Conservation (phyloP, 2,888 invertebrate genomes). For the Polyploca ridens region DNA sequence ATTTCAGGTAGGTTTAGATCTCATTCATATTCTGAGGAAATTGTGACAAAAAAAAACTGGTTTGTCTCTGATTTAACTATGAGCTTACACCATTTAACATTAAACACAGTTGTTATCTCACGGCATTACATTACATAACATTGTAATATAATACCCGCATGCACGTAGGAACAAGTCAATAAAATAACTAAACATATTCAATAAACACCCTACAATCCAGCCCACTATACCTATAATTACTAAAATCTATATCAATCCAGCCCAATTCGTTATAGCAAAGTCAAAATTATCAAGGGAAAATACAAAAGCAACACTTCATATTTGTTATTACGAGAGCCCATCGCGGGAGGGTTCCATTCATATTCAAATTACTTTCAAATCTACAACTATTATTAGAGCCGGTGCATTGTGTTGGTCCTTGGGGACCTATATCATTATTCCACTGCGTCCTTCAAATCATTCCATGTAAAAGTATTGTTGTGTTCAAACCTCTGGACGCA, state of each 20-base stretch:
- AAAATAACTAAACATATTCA: slow-evolving; percentile 35
- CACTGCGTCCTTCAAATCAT: slow-evolving; percentile 75
- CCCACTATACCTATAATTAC: slow-evolving; percentile 69
- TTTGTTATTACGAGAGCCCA: slow-evolving; percentile 77
- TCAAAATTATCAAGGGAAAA: slow-evolving; percentile 75
- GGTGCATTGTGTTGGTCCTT: slow-evolving; percentile 77
- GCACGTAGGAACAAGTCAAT: background rate
- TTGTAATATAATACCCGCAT: slow-evolving; percentile 5
- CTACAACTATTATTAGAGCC: slow-evolving; percentile 83
- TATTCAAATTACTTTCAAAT: slow-evolving; percentile 84
- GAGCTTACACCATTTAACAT: background rate
- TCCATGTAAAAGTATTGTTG: slow-evolving; percentile 75
- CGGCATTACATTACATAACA: background rate
- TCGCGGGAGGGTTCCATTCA: slow-evolving; percentile 82
- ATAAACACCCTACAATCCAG: slow-evolving; percentile 38
- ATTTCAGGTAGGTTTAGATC: no score
- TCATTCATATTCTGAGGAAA: no score
- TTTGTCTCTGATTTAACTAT: background rate
- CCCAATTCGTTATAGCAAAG: slow-evolving; percentile 74
- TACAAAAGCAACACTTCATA: slow-evolving; percentile 81
- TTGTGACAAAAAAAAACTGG: background rate
- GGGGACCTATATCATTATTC: slow-evolving; percentile 81
- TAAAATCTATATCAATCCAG: slow-evolving; percentile 63
- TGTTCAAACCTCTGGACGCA: slow-evolving; percentile 62
- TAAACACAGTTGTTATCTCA: background rate